These are phyloP conservation scores for Philopotamus ludificatus DNA, from an alignment of 1,140 invertebrate genomes.

Conservation along the genomic window DNA sequence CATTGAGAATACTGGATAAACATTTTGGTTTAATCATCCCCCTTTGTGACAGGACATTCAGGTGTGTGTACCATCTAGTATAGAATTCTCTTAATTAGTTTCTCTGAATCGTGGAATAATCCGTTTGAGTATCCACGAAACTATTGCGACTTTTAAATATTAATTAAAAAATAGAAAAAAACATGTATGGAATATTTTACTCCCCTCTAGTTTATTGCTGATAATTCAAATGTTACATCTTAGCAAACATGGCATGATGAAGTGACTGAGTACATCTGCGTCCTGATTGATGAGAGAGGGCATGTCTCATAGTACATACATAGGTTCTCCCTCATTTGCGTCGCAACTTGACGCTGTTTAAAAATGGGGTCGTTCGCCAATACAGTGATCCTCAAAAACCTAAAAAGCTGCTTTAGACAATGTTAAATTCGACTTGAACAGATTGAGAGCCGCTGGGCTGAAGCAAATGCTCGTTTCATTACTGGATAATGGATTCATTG, in stretches of 20 bases:
- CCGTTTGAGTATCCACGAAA: not conserved
- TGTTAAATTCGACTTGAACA: too few species aligned
- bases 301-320: constrained; percentile 24
- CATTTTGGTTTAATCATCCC: not conserved
- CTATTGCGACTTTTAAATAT: not conserved
- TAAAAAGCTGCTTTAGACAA: too few species aligned
- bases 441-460: too few species aligned
- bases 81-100: not conserved
- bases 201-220: not conserved
- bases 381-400: too few species aligned
- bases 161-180: not conserved
- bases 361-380: too few species aligned
- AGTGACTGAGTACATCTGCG: not conserved
- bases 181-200: not conserved
- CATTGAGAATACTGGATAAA: not conserved
- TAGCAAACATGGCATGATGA: constrained; percentile 4
- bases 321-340: constrained; percentile 7
- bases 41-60: not conserved
- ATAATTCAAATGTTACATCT: not conserved
- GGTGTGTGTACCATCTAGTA: not conserved
- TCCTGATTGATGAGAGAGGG: constrained; percentile 11
- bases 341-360: too few species aligned
- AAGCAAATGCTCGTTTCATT: too few species aligned
- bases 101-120: not conserved
- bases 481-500: too few species aligned